A percentile compares a stretch with the other conserved stretches of the same genome.
Evolutionary conservation across 1,140 invertebrate genomes (phyloP).

Genomic region (Drosophila neocordata): DNA sequence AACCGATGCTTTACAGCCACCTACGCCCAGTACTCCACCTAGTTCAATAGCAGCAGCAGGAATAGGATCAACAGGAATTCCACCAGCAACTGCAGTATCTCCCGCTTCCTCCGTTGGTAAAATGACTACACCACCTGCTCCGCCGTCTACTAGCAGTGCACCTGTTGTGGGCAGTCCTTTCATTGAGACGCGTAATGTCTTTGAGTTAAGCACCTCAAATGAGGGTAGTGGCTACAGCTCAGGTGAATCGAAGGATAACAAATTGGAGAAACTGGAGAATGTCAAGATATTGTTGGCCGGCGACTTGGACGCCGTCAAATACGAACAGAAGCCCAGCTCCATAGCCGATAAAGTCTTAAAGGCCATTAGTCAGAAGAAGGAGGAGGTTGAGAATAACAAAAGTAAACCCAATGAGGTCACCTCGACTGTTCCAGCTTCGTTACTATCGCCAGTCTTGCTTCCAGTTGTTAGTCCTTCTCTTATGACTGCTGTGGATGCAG

Average conservation of each 20-base stretch:
- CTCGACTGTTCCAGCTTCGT: background rate
- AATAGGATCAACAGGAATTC: background rate
- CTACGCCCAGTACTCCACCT: conserved; percentile 43
- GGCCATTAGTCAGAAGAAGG: conserved; percentile 84
- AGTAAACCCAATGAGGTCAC: conserved; percentile 26
- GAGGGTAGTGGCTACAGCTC: conserved; percentile 80
- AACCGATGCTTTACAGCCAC: conserved; percentile 69
- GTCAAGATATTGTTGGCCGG: conserved; percentile 75
- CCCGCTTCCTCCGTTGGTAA: conserved; percentile 38
- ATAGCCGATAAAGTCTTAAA: conserved; percentile 86
- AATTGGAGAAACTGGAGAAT: conserved; percentile 84
- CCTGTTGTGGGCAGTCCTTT: conserved; percentile 83
- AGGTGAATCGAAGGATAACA: conserved; percentile 80
- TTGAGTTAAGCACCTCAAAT: conserved; percentile 71
- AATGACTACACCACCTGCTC: conserved; percentile 59
- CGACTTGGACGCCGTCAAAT: conserved; percentile 72
- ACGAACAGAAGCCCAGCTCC: conserved; percentile 83
- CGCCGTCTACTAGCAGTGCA: conserved; percentile 14
- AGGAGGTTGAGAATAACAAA: conserved; percentile 75
- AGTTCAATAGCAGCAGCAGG: background rate
- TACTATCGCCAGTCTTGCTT: conserved; percentile 11
- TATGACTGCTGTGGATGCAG: background rate
- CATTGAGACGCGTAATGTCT: conserved; percentile 83
- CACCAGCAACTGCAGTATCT: conserved; percentile 1
- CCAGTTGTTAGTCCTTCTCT: background rate